These are phyloP conservation scores for Monochamus alternatus DNA, from an alignment of 2,888 invertebrate species.

Conservation along the genomic window DNA sequence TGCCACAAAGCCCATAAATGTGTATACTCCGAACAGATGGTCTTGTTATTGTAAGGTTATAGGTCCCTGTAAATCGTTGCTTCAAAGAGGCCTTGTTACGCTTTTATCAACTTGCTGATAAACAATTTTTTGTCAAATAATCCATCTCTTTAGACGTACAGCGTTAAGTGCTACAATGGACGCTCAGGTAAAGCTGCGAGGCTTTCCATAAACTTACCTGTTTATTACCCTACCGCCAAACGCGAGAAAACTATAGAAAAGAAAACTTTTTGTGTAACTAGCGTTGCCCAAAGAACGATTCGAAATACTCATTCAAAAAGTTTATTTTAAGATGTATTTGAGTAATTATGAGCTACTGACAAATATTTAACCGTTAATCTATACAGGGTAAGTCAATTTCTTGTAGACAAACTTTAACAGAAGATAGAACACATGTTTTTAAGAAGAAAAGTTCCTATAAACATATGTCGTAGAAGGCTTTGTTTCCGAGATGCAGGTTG, in stretches of 20 bases:
- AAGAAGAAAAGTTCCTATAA: too few relatives aligned
- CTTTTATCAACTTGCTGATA: slow-evolving; percentile 8
- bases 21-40: background rate
- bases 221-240: background rate
- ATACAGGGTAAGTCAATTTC: too few relatives aligned
- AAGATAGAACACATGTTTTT: too few relatives aligned
- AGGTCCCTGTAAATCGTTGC: background rate
- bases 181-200: slow-evolving; percentile 10
- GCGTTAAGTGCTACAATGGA: slow-evolving; percentile 4
- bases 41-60: slow-evolving; percentile 3
- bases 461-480: too few relatives aligned
- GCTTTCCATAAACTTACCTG: slow-evolving; percentile 13
- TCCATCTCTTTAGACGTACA: background rate
- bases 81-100: slow-evolving; percentile 12
- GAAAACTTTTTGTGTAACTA: background rate
- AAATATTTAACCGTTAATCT: too few relatives aligned
- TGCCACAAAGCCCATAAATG: background rate
- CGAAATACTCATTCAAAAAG: too few relatives aligned
- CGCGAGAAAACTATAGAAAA: background rate
- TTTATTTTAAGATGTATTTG: too few relatives aligned
- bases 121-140: slow-evolving; percentile 23
- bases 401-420: too few relatives aligned
- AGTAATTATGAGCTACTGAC: too few relatives aligned
- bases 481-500: too few relatives aligned
- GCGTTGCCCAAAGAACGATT: too few relatives aligned